Evolutionary conservation across 2,113 vertebrate species (phyloP).

Genomic region (Machaerirhynchus nigripectus): DNA sequence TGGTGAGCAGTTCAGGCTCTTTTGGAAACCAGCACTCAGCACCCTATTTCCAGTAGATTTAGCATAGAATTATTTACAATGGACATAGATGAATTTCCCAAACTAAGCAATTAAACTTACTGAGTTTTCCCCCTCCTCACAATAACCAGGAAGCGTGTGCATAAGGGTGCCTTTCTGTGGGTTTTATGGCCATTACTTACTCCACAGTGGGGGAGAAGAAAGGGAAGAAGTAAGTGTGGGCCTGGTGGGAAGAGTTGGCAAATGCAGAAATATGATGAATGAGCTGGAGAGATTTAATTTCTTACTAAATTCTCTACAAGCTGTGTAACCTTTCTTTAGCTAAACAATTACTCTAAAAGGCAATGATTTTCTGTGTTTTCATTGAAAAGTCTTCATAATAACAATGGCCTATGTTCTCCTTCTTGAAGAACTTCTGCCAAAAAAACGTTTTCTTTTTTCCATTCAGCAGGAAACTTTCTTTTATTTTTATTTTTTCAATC

Average conservation of each 20-base stretch:
- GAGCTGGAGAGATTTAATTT: slow-evolving; percentile 65
- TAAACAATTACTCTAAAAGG: slow-evolving; percentile 55
- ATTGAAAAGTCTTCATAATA: slow-evolving; percentile 64
- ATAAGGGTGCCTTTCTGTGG: slow-evolving; percentile 29
- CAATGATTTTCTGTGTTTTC: slow-evolving; percentile 49
- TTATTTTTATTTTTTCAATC: slow-evolving; percentile 56
- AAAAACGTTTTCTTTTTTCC: slow-evolving; percentile 63
- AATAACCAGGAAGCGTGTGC: slow-evolving; percentile 37
- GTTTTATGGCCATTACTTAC: slow-evolving; percentile 57
- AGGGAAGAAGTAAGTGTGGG: slow-evolving; percentile 49
- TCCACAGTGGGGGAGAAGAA: slow-evolving; percentile 49
- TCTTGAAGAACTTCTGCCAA: slow-evolving; percentile 61
- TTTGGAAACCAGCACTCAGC: background rate
- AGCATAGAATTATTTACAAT: slow-evolving; percentile 31
- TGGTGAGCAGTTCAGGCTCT: background rate
- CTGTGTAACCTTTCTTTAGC: slow-evolving; percentile 47
- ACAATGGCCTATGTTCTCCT: slow-evolving; percentile 67
- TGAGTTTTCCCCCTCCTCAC: background rate
- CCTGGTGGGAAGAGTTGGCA: slow-evolving; percentile 61
- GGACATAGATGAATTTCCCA: slow-evolving; percentile 20
- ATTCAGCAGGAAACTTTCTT: slow-evolving; percentile 60
- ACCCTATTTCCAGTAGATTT: slow-evolving; percentile 30
- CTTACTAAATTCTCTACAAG: slow-evolving; percentile 65
- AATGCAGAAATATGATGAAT: slow-evolving; percentile 66
- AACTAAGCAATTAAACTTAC: slow-evolving; percentile 39